phyloP scores from a whole-genome alignment of 2,888 invertebrate genomes.

The Lordiphosa andalusiaca region DNA sequence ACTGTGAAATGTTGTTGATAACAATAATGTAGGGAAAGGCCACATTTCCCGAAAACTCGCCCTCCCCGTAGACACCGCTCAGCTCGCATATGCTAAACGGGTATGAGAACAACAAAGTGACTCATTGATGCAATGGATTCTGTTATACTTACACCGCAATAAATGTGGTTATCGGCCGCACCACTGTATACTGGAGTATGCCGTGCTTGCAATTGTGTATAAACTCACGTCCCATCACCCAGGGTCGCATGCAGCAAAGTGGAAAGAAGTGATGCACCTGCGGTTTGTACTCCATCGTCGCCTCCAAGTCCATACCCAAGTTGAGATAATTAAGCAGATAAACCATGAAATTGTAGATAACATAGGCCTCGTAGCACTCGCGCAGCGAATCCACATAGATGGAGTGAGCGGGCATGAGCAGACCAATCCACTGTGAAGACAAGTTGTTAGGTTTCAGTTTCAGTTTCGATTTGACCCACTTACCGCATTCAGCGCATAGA shows the following conservation, averaged over 20 bases:
- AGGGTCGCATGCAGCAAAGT: slow-evolving; percentile 93
- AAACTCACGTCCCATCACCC: slow-evolving; percentile 96
- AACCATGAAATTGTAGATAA: slow-evolving; percentile 98
- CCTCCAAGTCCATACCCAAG: slow-evolving; percentile 92
- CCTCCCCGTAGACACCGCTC: slow-evolving; percentile 93
- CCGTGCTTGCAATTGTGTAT: slow-evolving; percentile 98
- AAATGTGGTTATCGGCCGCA: slow-evolving; percentile 93
- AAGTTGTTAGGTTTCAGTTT: slow-evolving; percentile 13
- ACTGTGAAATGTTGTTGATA: slow-evolving; percentile 95
- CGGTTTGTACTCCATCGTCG: slow-evolving; percentile 88
- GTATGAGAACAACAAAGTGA: background rate
- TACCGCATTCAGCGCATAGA: slow-evolving; percentile 96
- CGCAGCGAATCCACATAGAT: slow-evolving; percentile 95
- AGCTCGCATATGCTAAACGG: slow-evolving; percentile 88
- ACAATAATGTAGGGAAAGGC: slow-evolving; percentile 95
- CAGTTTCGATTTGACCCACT: slow-evolving; percentile 79
- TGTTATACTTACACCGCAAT: slow-evolving; percentile 89
- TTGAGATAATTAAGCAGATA: slow-evolving; percentile 94
- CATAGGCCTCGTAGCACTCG: slow-evolving; percentile 98
- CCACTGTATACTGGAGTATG: slow-evolving; percentile 95
- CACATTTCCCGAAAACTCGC: slow-evolving; percentile 90
- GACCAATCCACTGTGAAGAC: slow-evolving; percentile 82
- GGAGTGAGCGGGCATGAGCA: slow-evolving; percentile 91
- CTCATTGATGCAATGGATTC: too few relatives aligned
- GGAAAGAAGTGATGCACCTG: slow-evolving; percentile 94